Evolutionary conservation across 2,888 invertebrate genomes (phyloP), one percentile per base, ranked within the genome.

Genomic region (Proisotoma minuta): DNA sequence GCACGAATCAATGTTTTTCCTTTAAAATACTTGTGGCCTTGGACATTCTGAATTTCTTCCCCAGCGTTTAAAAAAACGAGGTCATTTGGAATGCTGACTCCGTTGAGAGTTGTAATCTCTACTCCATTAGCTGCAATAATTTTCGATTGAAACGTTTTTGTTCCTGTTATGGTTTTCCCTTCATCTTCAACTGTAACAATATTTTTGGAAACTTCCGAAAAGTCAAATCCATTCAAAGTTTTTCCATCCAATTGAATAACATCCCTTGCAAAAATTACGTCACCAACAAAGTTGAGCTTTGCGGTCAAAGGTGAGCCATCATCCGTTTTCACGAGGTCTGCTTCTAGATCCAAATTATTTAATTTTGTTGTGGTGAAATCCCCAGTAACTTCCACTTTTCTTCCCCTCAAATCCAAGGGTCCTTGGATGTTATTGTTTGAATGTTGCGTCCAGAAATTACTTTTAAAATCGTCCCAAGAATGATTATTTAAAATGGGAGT

Each of bases 371-470:
- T 63, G 53, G 34, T 27, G 23, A 69, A 69, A 20, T 51, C 29
- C 5, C 60, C 52, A 27, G 24, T 15, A 18, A 65, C 48, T 1
- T 12, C 24, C 0, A 68, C 61, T 12, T 47, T 27, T 49, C 60
- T 57, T 10, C 57, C 49, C 3, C 29, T 40, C 2, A 71, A 48
- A 23, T 65, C 48, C 10, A 69, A 40, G 10, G 61, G 48, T 2
- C 26, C 51, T 1, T 57, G 12, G 8, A 59, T 58, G 10, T 50
- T 40, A 29, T 68, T 71, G 39, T 61, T 18, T n/a, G 52, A 56
- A 20, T 28, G 1, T 23, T 39, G 57, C 34, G 63, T 60, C 71
- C 69, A 69, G 26, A 59, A 64, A 20, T 58, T 60, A 34, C 53
- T 59, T 23, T 28, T 15, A 15, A 72, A 49, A 20, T 56, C 53